Evolutionary conservation across 2,797 vertebrate species (phyloP), one percentile per base, ranked within the genome.

Genomic region (Philypnodon macrostomus): DNA sequence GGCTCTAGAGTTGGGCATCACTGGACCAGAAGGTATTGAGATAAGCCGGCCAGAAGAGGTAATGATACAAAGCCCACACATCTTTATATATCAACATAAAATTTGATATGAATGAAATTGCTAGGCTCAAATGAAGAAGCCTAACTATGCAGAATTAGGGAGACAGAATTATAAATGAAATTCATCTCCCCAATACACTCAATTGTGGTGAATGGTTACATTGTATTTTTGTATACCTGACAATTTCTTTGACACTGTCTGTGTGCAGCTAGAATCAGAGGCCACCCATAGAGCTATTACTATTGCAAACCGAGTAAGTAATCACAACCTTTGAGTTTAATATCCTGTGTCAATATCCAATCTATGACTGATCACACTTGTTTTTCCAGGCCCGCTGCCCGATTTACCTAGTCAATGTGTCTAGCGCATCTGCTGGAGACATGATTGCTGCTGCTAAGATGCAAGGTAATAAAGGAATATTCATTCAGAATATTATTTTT

Each of bases 341-440:
- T 2, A 15, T 81, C 16, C 15, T 44, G 24, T 12, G 19, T n/a
- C 5, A 26, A 13, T 30, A 12, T 26, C 30, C 1, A n/a, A 30
- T 1, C 30, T 4, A 13, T 30, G 10, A 40, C 23, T 4, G 12
- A 14, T 4, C 16, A 4, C 42, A 19, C 49, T 9, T 61, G 30
- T 53, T 13, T 26, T 35, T 32, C 29, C n/a, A 98, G 95, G 96
- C 93, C 58, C 94, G 93, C 85, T 97, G 94, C 74, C 96, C 96
- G 0, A 75, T 98, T 80, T 98, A 98, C 79, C 87, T 98, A 50
- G 93, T 97, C 69, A 98, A 92, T 0, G 93, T 98, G 41, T 96
- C 96, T 85, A 98, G 96, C 74, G 94, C 95, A 89, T 90, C 95
- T 0, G 95, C 96, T 0, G 96, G 95, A 54, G 95, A 98, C 1